Base-by-base conservation (phyloP, 2,113 vertebrate species). In the Xenopus borealis region DNA sequence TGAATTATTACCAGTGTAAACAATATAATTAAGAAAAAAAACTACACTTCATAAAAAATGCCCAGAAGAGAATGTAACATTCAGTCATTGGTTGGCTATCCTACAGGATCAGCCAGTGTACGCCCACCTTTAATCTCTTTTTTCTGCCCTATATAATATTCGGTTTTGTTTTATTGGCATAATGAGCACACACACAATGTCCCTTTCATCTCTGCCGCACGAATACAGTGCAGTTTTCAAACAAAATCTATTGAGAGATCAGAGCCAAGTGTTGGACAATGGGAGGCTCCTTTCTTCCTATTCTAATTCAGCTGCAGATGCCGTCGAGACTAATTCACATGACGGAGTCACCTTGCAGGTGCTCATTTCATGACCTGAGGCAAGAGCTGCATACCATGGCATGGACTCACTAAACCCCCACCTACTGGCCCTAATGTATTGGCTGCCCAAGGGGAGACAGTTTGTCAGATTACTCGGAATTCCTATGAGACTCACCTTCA, bases 171-270 rank as follows among this genome's bases (percentile, higher is more conserved):
- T 67, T 44, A 64, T 70, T 55, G 50, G n/a, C 33, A 70, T 45
- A 70, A 27, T 70, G 47, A 70, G 74, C 58, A 69, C 1, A 27
- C 69, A 77, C 67, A 77, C 23, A 44, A 63, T 46, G 45, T 57
- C 44, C 27, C 66, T 77, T 77, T 77, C 67, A 77, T 77, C 66
- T 70, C 45, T 18, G 10, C 18, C 19, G 66, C 66, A 70, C 64
- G 64, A 70, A 77, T 50, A 57, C 59, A 59, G 69, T 77, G 57
- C 74, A 77, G 64, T 46, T 67, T 46, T 20, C 33, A 45, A 55
- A 77, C 74, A 77, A 69, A 70, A 77, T 70, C 59, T 69, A 61
- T 30, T 77, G 74, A 77, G 62, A 77, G 74, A 77, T 77, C 74
- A 77, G 62, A 77, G 66, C 47, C 66, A 69, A 64, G 74, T 64